These are phyloP conservation scores for Lophius americanus DNA, from an alignment of 2,797 vertebrate genomes.

Conservation along the genomic window DNA sequence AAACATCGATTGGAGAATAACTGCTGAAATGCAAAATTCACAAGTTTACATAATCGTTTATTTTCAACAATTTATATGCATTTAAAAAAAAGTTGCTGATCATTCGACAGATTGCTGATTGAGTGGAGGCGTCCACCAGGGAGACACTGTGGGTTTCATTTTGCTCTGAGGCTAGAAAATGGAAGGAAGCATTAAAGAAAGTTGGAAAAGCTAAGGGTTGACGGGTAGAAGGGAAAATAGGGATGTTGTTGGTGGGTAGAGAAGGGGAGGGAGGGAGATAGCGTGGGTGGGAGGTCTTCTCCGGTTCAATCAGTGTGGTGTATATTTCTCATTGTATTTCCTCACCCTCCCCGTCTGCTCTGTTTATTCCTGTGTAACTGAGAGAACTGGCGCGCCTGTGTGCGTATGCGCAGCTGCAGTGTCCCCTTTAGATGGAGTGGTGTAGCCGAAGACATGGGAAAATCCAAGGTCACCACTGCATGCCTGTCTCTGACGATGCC, in stretches of 20 bases:
- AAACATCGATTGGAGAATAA: too few species aligned
- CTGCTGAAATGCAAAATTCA: not conserved
- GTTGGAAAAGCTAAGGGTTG: conserved; percentile 34
- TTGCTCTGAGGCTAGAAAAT: conserved; percentile 2
- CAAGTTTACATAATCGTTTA: conserved; percentile 18
- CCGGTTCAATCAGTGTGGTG: conserved; percentile 38
- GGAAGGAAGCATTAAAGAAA: conserved; percentile 19
- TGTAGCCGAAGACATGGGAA: conserved; percentile 66
- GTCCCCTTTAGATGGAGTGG: conserved; percentile 53
- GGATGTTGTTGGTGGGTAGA: conserved; percentile 46
- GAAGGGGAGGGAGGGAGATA: conserved; percentile 44
- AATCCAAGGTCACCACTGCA: conserved; percentile 83
- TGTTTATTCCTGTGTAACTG: conserved; percentile 20
- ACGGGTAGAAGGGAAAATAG: conserved; percentile 37
- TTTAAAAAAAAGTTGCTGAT: not conserved
- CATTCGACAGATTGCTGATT: not conserved
- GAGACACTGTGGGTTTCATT: not conserved
- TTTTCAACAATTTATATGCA: conserved; percentile 1
- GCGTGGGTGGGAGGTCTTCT: conserved; percentile 68
- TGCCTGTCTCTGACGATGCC: conserved; percentile 61
- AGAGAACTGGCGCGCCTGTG: conserved; percentile 44
- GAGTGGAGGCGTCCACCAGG: not conserved
- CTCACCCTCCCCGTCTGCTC: conserved; percentile 11
- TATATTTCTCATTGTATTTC: conserved; percentile 30
- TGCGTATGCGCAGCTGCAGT: conserved; percentile 48